Percentiles rank a stretch among this genome's conserved stretches.
Evolutionary conservation across 2,888 invertebrate species (phyloP).

Genomic region (Archaeoteleia sp.): DNA sequence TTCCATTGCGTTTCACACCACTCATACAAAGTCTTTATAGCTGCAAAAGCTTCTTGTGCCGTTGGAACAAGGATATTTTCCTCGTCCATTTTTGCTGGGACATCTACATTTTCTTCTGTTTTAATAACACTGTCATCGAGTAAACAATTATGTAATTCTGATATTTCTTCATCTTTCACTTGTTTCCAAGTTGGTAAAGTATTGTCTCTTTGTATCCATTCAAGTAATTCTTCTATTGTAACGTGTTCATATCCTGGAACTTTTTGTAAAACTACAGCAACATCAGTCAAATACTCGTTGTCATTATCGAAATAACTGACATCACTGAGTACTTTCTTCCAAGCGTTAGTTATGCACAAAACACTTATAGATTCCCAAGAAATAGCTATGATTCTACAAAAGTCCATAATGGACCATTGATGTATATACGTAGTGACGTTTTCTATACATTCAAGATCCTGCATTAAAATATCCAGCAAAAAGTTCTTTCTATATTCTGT

Average conservation of each 20-base stretch:
- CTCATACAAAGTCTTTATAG: conserved; percentile 27
- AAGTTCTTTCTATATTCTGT: conserved; percentile 21
- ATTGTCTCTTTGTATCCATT: conserved; percentile 3
- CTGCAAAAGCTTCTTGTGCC: conserved; percentile 24
- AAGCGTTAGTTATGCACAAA: conserved; percentile 4
- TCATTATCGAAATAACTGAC: conserved; percentile 14
- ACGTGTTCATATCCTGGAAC: not conserved
- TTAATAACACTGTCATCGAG: not conserved
- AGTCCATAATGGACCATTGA: conserved; percentile 5
- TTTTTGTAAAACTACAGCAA: conserved; percentile 4
- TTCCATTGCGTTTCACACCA: conserved; percentile 24
- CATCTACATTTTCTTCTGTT: conserved; percentile 3
- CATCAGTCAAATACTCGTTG: conserved; percentile 1
- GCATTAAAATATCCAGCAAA: conserved; percentile 4
- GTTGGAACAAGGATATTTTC: conserved; percentile 18
- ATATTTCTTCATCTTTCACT: conserved; percentile 1
- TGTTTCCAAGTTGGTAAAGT: conserved; percentile 6
- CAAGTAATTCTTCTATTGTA: conserved; percentile 4
- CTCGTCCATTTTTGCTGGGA: no score
- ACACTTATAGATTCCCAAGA: conserved; percentile 13
- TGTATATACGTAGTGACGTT: conserved; percentile 5
- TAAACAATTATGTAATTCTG: no score
- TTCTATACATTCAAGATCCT: not conserved
- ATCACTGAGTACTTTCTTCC: conserved; percentile 4
- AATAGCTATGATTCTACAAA: not conserved